Evolutionary conservation across 1,140 invertebrate genomes (phyloP).

Genomic region (Gerris buenoi): DNA sequence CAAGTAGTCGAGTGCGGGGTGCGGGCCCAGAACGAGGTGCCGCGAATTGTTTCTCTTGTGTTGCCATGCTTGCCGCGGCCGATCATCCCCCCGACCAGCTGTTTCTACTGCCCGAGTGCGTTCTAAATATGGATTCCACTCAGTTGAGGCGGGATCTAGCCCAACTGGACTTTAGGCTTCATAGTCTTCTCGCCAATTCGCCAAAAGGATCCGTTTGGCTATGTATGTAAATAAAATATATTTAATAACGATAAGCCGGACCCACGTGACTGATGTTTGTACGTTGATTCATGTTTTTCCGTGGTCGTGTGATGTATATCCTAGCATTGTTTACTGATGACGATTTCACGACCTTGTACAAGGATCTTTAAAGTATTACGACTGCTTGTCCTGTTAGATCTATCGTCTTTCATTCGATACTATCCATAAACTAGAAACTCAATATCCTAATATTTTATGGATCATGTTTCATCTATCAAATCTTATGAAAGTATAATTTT

Average conservation of each 20-base stretch:
- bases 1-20: not conserved
- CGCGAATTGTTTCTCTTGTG: slow-evolving; percentile 21
- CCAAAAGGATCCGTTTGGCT: slow-evolving; percentile 44
- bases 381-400: too few relatives aligned
- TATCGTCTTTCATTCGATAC: too few relatives aligned
- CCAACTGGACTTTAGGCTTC: slow-evolving; percentile 40
- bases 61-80: slow-evolving; percentile 22
- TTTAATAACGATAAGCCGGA: too few relatives aligned
- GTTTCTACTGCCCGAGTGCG: slow-evolving; percentile 41
- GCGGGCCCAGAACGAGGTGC: not conserved
- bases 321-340: too few relatives aligned
- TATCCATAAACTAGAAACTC: too few relatives aligned
- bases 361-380: too few relatives aligned
- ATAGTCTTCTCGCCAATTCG: slow-evolving; percentile 33
- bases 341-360: too few relatives aligned
- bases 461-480: too few relatives aligned
- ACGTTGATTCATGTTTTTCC: too few relatives aligned
- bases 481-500: too few relatives aligned
- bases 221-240: slow-evolving; percentile 43
- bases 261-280: not conserved
- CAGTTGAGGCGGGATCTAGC: slow-evolving; percentile 40
- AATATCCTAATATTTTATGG: too few relatives aligned
- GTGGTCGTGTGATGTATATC: too few relatives aligned
- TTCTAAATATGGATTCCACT: slow-evolving; percentile 41
- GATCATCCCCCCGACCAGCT: slow-evolving; percentile 38